These are phyloP conservation scores for Choristoneura fumiferana DNA, from an alignment of 1,140 invertebrate genomes.

Conservation along the genomic window DNA sequence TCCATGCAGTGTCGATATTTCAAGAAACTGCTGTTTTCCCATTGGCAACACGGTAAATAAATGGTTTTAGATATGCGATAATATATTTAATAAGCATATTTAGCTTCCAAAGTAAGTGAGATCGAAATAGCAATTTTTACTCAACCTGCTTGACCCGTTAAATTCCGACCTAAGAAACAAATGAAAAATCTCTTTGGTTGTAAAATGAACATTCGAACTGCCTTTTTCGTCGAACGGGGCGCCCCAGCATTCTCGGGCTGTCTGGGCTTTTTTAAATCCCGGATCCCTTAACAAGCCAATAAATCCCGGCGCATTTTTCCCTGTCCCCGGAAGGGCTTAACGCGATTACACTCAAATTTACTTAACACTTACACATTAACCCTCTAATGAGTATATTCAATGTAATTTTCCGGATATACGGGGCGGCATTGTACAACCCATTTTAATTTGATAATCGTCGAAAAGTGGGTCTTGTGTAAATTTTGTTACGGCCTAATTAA, in stretches of 20 bases:
- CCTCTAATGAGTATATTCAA: constrained; percentile 68
- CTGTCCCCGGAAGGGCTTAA: constrained; percentile 58
- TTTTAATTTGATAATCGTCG: constrained; percentile 65
- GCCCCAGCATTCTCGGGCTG: constrained; percentile 52
- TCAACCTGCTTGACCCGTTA: no score
- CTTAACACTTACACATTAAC: constrained; percentile 74
- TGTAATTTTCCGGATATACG: constrained; percentile 52
- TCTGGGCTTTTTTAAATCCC: constrained; percentile 65
- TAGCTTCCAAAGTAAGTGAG: no score
- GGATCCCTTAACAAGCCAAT: constrained; percentile 72
- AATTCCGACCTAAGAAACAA: constrained; percentile 32
- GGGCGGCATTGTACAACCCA: constrained; percentile 35
- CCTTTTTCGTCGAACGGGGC: constrained; percentile 57
- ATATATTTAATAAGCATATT: no score
- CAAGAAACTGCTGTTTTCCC: no score
- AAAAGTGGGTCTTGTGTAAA: constrained; percentile 64
- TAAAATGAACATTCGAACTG: constrained; percentile 62
- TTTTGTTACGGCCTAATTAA: constrained; percentile 63
- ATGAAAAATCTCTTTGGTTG: constrained; percentile 45
- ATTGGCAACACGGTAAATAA: no score
- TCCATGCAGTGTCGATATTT: no score
- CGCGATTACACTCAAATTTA: constrained; percentile 76
- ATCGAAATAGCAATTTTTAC: no score
- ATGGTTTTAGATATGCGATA: no score
- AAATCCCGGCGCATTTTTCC: constrained; percentile 72